Evolutionary conservation across 2,888 invertebrate species (phyloP), one percentile per base, ranked within the genome.

Genomic region (Cataglyphis livida): DNA sequence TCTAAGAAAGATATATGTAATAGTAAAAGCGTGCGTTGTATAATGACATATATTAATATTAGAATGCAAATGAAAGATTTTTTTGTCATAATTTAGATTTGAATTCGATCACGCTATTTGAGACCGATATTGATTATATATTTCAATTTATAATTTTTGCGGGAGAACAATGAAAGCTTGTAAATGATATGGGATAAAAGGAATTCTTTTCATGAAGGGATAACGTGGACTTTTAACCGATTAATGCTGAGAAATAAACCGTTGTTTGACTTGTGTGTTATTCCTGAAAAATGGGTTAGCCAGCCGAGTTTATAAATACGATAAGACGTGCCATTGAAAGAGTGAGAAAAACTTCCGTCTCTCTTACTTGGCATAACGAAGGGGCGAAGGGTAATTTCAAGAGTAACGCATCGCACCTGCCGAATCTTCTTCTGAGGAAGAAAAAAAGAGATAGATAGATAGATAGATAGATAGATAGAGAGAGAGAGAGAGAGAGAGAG

Each of bases 201-300:
- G 0, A 5, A 15, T 35, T 25, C 12, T 48, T 51, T 25, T 38
- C n/a, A 25, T 4, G 28, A 32, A n/a, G 28, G 18, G 38, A 38
- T 41, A 28, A 66, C 44, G 41, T 32, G 15, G 44, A 21, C 51
- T 70, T 38, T 0, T 28, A 35, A 25, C 10, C 44, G n/a, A 32
- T 48, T 76, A 81, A 75, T 71, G 61, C n/a, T 51, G 83, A 70
- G 51, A 35, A 64, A 59, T n/a, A 48, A 65, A 32, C 57, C 68
- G 21, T 48, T 48, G 10, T 57, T 32, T 41, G 76, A 75, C 81
- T 76, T 83, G 82, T 84, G 84, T 84, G 84, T 86, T 82, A 85
- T 81, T 83, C 73, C 82, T 89, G 87, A 88, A 90, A 91, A 90
- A 91, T 88, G 86, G 87, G 88, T 89, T 86, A 85, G 68, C 78